A percentile compares a stretch with the other conserved stretches of the same genome.
Conservation (phyloP, 35 echinoderm and acorn worm genomes). For the Diadema setosum region DNA sequence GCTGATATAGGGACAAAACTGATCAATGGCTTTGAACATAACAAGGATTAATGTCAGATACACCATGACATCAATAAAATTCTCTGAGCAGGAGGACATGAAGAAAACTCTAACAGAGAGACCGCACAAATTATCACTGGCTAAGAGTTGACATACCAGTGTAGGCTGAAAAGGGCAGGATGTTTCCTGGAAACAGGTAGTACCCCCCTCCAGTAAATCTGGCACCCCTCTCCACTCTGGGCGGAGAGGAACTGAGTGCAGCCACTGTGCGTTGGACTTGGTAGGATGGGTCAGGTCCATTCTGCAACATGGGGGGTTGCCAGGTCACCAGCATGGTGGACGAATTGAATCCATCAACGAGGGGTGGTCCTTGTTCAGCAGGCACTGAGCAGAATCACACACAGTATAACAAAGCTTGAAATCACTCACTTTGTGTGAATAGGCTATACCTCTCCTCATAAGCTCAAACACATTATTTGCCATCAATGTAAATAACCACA, state of each 20-base stretch:
- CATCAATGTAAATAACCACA: no score
- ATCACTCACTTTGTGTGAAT: no score
- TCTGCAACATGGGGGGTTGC: constrained; percentile 66
- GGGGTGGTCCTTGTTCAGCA: constrained; percentile 48
- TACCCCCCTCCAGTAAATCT: constrained; percentile 93
- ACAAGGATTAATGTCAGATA: no score
- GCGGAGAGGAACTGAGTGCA: constrained; percentile 58
- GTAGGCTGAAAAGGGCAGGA: constrained; percentile 77
- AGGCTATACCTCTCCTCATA: no score
- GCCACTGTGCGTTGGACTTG: constrained; percentile 48
- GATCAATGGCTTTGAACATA: no score
- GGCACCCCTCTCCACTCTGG: constrained; percentile 75
- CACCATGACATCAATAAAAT: no score
- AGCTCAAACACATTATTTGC: neutral
- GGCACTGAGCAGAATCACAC: constrained; percentile 55
- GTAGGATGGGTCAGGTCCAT: constrained; percentile 91
- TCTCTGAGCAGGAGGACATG: no score
- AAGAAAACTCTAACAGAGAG: no score
- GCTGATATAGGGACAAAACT: no score
- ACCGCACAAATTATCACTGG: no score
- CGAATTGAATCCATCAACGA: constrained; percentile 79
- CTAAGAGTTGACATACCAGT: no score
- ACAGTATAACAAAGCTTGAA: no score
- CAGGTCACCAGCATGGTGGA: constrained; percentile 71
- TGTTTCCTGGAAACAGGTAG: constrained; percentile 59